Percentiles rank a stretch among this genome's conserved stretches.
Conservation (phyloP, 2,113 vertebrate species). For the Chauna torquata region DNA sequence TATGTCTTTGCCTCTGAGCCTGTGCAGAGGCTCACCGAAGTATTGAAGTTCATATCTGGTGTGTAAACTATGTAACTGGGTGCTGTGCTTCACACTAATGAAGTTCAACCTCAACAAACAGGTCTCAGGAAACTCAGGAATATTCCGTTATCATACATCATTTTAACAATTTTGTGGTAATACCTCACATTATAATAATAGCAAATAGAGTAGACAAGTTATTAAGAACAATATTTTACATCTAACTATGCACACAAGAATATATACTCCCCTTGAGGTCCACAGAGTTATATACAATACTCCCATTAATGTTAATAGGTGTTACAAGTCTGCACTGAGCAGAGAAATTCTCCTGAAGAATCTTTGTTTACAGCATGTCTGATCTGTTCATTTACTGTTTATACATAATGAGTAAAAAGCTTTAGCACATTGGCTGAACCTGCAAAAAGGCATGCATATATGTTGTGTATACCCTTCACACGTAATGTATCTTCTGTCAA, state of each 20-base stretch:
- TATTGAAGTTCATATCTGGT: background rate
- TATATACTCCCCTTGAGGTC: conserved; percentile 32
- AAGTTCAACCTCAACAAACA: background rate
- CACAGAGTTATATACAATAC: conserved; percentile 13
- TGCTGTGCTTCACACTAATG: background rate
- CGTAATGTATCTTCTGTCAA: background rate
- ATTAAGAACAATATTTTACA: conserved; percentile 63
- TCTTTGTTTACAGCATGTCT: conserved; percentile 36
- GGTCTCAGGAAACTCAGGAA: conserved; percentile 1
- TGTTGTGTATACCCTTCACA: background rate
- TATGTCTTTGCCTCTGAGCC: background rate
- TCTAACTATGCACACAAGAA: conserved; percentile 48
- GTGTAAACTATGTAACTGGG: background rate
- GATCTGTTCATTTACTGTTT: background rate
- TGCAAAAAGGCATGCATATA: background rate
- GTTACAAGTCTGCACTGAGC: conserved; percentile 39
- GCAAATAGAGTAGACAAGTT: conserved; percentile 38
- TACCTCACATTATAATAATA: conserved; percentile 24
- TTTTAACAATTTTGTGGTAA: conserved; percentile 47
- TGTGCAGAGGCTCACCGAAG: background rate
- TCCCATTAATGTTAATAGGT: conserved; percentile 61
- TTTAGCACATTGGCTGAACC: background rate
- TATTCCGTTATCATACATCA: conserved; percentile 5
- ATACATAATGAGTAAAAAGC: background rate
- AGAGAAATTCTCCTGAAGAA: conserved; percentile 48